Percentiles rank a stretch among this genome's conserved stretches.
phyloP scores from a whole-genome alignment of 2,888 invertebrate genomes.

The Busseola fusca region DNA sequence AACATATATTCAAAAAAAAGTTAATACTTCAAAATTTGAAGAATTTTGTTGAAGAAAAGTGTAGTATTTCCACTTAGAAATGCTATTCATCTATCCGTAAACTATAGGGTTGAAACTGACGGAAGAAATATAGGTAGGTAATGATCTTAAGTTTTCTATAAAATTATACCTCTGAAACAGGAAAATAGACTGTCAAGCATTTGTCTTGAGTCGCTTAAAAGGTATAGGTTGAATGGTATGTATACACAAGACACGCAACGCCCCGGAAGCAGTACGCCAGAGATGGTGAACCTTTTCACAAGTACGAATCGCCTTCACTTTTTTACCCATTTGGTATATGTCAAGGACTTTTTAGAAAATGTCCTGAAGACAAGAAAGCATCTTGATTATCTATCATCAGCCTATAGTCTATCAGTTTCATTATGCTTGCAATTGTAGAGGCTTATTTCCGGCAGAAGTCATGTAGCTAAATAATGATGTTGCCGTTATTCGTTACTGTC shows the following conservation, averaged over 20 bases:
- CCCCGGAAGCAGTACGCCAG: conserved; percentile 34
- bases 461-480: not conserved
- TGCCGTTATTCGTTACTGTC: not conserved
- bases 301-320: not conserved
- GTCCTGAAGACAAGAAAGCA: not conserved
- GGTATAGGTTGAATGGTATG: conserved; percentile 23
- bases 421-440: too few relatives aligned
- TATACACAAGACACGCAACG: conserved; percentile 31
- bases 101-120: conserved; percentile 26
- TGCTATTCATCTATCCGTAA: conserved; percentile 19
- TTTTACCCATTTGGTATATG: not conserved
- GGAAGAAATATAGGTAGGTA: conserved; percentile 34
- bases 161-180: conserved; percentile 40
- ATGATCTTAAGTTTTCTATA: conserved; percentile 38
- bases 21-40: not conserved
- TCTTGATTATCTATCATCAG: not conserved
- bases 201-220: conserved; percentile 25
- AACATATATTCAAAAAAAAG: too few relatives aligned
- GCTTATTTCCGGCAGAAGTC: too few relatives aligned
- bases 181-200: conserved; percentile 38
- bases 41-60: not conserved
- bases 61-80: not conserved
- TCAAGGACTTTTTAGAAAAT: not conserved
- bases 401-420: too few relatives aligned
- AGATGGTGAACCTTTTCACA: conserved; percentile 21